Conservation (phyloP, 1,140 invertebrate species). For the Ganaspis sp. region DNA sequence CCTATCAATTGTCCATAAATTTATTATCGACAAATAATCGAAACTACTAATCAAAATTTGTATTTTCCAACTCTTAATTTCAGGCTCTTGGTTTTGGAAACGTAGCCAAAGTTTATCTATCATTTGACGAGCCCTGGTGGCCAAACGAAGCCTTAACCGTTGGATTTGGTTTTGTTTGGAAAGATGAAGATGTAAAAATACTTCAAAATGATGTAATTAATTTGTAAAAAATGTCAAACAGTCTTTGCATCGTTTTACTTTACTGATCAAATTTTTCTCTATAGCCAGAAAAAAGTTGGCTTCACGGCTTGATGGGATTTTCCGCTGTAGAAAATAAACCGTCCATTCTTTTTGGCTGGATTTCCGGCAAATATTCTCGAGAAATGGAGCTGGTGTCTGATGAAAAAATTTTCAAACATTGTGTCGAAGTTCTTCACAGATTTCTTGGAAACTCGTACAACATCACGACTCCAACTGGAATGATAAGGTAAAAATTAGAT, state of each 20-base stretch:
- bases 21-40: too few species aligned
- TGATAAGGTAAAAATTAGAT: conserved; percentile 62
- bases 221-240: too few species aligned
- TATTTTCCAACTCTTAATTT: too few species aligned
- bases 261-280: too few species aligned
- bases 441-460: conserved; percentile 71
- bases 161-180: conserved; percentile 77
- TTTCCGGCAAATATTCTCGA: conserved; percentile 75
- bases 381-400: conserved; percentile 77
- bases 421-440: conserved; percentile 70
- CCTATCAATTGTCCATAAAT: too few species aligned
- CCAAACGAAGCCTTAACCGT: conserved; percentile 65
- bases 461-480: conserved; percentile 73
- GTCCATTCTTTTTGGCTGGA: conserved; percentile 81
- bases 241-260: too few species aligned
- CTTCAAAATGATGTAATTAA: conserved; percentile 49
- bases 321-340: conserved; percentile 81
- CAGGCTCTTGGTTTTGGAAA: conserved; percentile 77
- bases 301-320: conserved; percentile 80
- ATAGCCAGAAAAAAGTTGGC: conserved; percentile 77
- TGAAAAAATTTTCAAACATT: conserved; percentile 70
- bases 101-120: conserved; percentile 83
- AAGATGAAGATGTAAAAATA: conserved; percentile 68
- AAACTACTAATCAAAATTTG: too few species aligned
- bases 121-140: conserved; percentile 81